Percentiles rank a stretch among this genome's conserved stretches.
Conservation (phyloP, 2,113 vertebrate species). For the Gymnarchus niloticus region DNA sequence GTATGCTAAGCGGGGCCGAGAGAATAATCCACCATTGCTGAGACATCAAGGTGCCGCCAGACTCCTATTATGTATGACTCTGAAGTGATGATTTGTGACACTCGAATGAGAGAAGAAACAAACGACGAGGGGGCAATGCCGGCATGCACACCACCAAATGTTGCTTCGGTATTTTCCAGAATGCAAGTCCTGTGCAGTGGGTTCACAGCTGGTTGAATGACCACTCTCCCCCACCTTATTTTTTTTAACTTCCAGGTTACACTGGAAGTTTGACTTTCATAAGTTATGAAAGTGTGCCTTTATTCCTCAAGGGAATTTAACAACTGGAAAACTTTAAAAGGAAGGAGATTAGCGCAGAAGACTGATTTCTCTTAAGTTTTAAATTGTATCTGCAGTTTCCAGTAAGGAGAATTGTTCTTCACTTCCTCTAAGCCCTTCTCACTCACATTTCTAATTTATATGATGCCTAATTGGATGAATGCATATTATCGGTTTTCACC, state of each 20-base stretch:
- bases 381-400: slow-evolving; percentile 22
- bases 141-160: too few species aligned
- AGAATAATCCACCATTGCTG: slow-evolving; percentile 27
- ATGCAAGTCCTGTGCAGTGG: neutral
- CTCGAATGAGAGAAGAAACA: slow-evolving; percentile 17
- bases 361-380: slow-evolving; percentile 27
- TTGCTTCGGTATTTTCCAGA: too few species aligned
- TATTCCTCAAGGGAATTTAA: slow-evolving; percentile 26
- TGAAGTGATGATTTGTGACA: slow-evolving; percentile 25
- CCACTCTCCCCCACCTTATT: neutral
- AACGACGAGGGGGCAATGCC: too few species aligned
- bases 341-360: slow-evolving; percentile 29
- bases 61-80: slow-evolving; percentile 40
- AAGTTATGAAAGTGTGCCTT: slow-evolving; percentile 13
- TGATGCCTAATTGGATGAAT: slow-evolving; percentile 17
- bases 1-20: slow-evolving; percentile 38
- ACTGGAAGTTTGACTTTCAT: slow-evolving; percentile 6
- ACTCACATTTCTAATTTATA: slow-evolving; percentile 23
- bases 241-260: neutral
- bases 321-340: slow-evolving; percentile 32
- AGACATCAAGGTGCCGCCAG: slow-evolving; percentile 36
- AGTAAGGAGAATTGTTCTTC: slow-evolving; percentile 15
- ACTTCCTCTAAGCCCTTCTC: neutral
- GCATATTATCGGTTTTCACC: neutral
- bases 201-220: neutral